Conservation (phyloP, 2,888 invertebrate genomes). For the Brachyptera putata region DNA sequence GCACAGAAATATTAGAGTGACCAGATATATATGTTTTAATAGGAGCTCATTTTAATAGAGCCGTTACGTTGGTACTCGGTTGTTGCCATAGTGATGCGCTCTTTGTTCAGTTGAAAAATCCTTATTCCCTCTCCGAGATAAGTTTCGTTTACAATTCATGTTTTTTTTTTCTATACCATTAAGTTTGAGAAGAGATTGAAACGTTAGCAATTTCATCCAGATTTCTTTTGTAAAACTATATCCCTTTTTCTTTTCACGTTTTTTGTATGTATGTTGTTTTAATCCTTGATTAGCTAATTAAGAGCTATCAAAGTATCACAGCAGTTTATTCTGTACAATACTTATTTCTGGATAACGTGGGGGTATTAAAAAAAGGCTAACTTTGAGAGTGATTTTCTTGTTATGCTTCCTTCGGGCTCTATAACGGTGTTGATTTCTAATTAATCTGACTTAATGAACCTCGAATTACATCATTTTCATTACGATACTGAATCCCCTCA, state of each 20-base stretch:
- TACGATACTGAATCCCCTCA: conserved; percentile 1
- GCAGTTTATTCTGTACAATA: conserved; percentile 2
- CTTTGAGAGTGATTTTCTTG: conserved; percentile 29
- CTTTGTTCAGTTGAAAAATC: too few species aligned
- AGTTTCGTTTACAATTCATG: not conserved
- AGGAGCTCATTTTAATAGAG: too few species aligned
- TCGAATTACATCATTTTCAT: conserved; percentile 35
- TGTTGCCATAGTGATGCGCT: too few species aligned
- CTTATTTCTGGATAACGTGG: conserved; percentile 20
- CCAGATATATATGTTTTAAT: too few species aligned
- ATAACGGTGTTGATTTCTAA: conserved; percentile 43
- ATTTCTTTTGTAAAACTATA: conserved; percentile 16
- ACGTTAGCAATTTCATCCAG: not conserved
- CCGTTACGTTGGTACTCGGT: too few species aligned
- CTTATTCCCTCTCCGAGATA: too few species aligned
- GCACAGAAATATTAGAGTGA: too few species aligned
- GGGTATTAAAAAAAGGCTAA: conserved; percentile 22
- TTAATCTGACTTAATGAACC: conserved; percentile 42
- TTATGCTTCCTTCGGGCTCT: conserved; percentile 31
- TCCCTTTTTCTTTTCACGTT: conserved; percentile 3
- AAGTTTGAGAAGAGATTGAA: not conserved
- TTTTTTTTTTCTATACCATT: not conserved
- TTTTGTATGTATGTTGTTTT: conserved; percentile 9
- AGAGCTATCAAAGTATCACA: conserved; percentile 19
- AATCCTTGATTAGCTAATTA: conserved; percentile 27